A percentile compares a stretch with the other conserved stretches of the same genome.
These are phyloP conservation scores for Periophthalmus modestus DNA, from an alignment of 2,113 vertebrate genomes.

Conservation along the genomic window DNA sequence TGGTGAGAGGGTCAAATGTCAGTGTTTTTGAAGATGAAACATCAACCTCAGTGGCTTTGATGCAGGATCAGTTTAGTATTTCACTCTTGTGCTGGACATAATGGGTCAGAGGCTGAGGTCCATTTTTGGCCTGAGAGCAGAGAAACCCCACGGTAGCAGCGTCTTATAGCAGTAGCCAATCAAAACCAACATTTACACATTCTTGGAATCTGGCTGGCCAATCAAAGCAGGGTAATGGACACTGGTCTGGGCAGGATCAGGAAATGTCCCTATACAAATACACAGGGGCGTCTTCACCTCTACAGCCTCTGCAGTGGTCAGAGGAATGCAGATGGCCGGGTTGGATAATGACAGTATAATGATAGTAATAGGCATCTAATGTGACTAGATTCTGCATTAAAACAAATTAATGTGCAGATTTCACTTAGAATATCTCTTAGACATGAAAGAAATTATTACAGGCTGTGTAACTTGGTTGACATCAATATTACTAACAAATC, in stretches of 20 bases:
- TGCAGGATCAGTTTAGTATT: conserved; percentile 31
- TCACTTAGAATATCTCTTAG: no score
- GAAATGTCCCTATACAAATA: conserved; percentile 53
- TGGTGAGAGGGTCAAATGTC: conserved; percentile 18
- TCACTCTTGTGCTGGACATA: conserved; percentile 31
- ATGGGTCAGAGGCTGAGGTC: conserved; percentile 44
- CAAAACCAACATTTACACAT: conserved; percentile 57
- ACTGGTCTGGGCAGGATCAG: conserved; percentile 23
- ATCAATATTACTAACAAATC: no score
- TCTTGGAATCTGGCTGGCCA: conserved; percentile 48
- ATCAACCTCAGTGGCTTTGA: conserved; percentile 28
- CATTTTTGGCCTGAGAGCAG: conserved; percentile 26
- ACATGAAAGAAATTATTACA: no score
- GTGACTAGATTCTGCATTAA: no score
- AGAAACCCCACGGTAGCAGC: conserved; percentile 41
- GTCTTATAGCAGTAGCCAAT: conserved; percentile 55
- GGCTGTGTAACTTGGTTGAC: no score
- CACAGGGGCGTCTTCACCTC: conserved; percentile 47
- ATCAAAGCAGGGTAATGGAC: conserved; percentile 56
- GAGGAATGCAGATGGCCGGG: conserved; percentile 28
- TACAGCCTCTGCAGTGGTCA: conserved; percentile 40
- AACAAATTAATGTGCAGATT: no score
- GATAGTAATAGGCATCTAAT: no score
- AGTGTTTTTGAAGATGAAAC: conserved; percentile 33
- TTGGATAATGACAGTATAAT: conserved; percentile 11